Conservation (phyloP, 2,888 invertebrate genomes). For the Schizotus pectinicornis region DNA sequence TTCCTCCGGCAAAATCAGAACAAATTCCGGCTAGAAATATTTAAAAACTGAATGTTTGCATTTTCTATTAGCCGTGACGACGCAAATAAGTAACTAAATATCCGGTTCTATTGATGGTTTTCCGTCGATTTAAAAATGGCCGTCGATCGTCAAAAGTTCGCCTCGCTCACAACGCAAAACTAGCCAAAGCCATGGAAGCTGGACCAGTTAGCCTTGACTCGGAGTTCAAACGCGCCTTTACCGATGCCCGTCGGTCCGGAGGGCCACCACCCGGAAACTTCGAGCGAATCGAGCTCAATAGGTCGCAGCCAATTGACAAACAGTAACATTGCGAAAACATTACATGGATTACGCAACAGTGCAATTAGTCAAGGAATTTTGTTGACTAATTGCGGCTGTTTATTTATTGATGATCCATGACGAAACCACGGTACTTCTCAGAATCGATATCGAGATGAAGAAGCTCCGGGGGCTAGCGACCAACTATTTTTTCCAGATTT, state of each 20-base stretch:
- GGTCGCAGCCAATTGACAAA: conserved; percentile 2
- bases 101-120: conserved; percentile 8
- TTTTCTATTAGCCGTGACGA: conserved; percentile 13
- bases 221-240: conserved; percentile 32
- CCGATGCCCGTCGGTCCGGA: background rate
- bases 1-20: too few species aligned
- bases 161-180: background rate
- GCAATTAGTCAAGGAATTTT: too few species aligned
- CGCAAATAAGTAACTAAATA: conserved; percentile 12
- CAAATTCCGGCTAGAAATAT: background rate
- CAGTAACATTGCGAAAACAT: too few species aligned
- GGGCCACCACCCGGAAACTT: too few species aligned
- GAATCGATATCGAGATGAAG: too few species aligned
- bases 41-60: conserved; percentile 15
- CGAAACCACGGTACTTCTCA: too few species aligned
- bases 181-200: conserved; percentile 3
- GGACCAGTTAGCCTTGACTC: conserved; percentile 42
- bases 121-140: conserved; percentile 14
- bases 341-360: too few species aligned
- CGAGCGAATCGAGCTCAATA: background rate
- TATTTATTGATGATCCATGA: too few species aligned
- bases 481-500: too few species aligned
- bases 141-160: conserved; percentile 1
- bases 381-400: too few species aligned
- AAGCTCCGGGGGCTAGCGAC: too few species aligned